A percentile compares a stretch with the other conserved stretches of the same genome.
Evolutionary conservation across 2,113 vertebrate species (phyloP).

Genomic region (Labeo rohita): DNA sequence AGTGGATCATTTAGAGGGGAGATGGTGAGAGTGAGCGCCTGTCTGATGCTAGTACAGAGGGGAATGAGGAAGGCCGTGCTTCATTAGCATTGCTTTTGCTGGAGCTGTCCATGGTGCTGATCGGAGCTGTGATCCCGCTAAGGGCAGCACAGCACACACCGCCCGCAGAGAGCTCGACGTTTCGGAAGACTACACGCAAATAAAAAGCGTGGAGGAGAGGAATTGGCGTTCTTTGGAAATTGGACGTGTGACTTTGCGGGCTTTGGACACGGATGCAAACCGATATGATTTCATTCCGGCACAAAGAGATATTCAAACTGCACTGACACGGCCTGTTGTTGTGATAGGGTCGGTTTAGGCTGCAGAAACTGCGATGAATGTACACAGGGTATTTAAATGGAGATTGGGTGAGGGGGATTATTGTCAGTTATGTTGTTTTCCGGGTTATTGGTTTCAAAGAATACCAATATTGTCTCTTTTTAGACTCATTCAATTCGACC

Average conservation of each 20-base stretch:
- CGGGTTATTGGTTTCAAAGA: slow-evolving; percentile 11
- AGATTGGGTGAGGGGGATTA: background rate
- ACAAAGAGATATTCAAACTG: background rate
- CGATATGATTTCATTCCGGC: background rate
- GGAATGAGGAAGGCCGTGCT: slow-evolving; percentile 12
- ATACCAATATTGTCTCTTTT: slow-evolving; percentile 14
- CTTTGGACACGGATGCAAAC: background rate
- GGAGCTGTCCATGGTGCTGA: slow-evolving; percentile 36
- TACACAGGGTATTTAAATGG: slow-evolving; percentile 5
- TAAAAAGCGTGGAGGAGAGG: slow-evolving; percentile 23
- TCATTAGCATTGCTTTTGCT: slow-evolving; percentile 39
- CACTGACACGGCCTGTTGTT: background rate
- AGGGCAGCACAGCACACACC: background rate
- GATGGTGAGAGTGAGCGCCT: slow-evolving; percentile 15
- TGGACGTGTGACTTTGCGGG: slow-evolving; percentile 2
- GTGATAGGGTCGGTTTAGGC: slow-evolving; percentile 2
- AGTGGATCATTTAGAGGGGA: background rate
- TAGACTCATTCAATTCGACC: background rate
- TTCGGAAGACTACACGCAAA: slow-evolving; percentile 18
- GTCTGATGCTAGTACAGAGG: slow-evolving; percentile 24
- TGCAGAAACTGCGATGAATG: background rate
- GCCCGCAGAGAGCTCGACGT: background rate
- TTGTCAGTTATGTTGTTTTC: slow-evolving; percentile 26
- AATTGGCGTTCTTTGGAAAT: background rate
- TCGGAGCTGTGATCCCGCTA: slow-evolving; percentile 28